Evolutionary conservation across 2,888 invertebrate genomes (phyloP), one percentile per base, ranked within the genome.

Genomic region (Drosophila neutralis): DNA sequence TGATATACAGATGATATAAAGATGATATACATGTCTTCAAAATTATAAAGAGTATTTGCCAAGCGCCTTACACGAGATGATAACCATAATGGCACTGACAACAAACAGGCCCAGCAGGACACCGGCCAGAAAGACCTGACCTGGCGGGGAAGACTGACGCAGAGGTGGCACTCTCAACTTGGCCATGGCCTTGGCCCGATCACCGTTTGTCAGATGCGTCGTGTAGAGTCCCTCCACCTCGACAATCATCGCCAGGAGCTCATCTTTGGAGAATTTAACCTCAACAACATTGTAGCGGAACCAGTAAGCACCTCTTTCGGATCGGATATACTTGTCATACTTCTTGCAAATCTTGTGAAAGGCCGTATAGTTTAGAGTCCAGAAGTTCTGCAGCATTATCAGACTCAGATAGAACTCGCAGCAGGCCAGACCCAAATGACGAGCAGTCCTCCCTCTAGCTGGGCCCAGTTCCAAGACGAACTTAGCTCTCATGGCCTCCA

Each of bases 331-430:
- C 95, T 99, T 99, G 93, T 99, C 99, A 92, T 98, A 98, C 93
- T 99, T 99, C 93, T 99, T 99, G 78, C 99, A 95, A 90, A 99
- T 99, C 94, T 99, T 99, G 71, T 98, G 95, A 94, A 99, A 99
- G 3, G 98, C 99, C 2, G 98, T 99, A 89, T 97, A 97, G 93
- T 99, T 99, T 27, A 99, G 94, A 90, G 97, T 98, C 93, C 99
- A 98, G 92, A 98, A 99, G 92, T 99, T 99, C 93, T 99, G 99
- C 63, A 99, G 94, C 33, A 99, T 94, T 78, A 99, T 98, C 36
- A 99, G 94, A 87, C 98, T 98, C 31, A 99, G 94, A 93, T 99
- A 99, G 93, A 98, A 99, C 94, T 99, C 99, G 87, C 98, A 98
- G 93, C 98, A 99, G 0, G 98, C 99, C 79, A 99, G 94, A 92